Percentiles rank a stretch among this genome's conserved stretches.
phyloP scores from a whole-genome alignment of 1,140 invertebrate species.

The Drosophila sucinea region DNA sequence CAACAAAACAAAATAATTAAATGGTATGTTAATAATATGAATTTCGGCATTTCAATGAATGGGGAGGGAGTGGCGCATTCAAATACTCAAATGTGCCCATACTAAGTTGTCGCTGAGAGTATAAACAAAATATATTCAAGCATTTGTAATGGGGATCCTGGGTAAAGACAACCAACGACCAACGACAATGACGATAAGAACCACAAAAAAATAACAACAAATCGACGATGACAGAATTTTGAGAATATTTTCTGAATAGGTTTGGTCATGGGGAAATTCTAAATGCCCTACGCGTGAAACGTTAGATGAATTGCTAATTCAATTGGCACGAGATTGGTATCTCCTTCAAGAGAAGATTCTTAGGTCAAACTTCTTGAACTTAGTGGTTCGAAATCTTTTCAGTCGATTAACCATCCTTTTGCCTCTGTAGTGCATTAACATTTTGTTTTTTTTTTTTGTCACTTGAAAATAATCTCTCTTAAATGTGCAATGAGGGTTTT shows the following conservation, averaged over 20 bases:
- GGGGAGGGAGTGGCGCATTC: slow-evolving; percentile 18
- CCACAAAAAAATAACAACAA: no score
- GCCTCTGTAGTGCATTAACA: slow-evolving; percentile 25
- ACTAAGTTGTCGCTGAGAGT: neutral
- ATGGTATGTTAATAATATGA: slow-evolving; percentile 55
- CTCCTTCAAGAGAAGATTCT: no score
- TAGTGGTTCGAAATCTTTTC: neutral
- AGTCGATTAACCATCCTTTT: neutral
- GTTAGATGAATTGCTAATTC: neutral
- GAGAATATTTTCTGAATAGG: neutral
- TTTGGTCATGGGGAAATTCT: neutral
- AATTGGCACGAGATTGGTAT: no score
- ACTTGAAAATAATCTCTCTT: slow-evolving; percentile 57
- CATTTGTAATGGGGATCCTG: slow-evolving; percentile 41
- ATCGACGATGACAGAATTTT: neutral
- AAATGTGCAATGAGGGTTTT: slow-evolving; percentile 46
- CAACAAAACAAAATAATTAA: slow-evolving; percentile 30
- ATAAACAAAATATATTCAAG: slow-evolving; percentile 16
- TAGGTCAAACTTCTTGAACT: neutral
- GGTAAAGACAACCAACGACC: neutral
- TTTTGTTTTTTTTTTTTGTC: slow-evolving; percentile 34
- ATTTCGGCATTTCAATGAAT: slow-evolving; percentile 28
- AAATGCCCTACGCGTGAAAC: neutral
- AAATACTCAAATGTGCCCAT: slow-evolving; percentile 33
- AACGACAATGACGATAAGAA: neutral